Conservation (phyloP, 2,113 vertebrate genomes). For the Bagarius yarrelli region DNA sequence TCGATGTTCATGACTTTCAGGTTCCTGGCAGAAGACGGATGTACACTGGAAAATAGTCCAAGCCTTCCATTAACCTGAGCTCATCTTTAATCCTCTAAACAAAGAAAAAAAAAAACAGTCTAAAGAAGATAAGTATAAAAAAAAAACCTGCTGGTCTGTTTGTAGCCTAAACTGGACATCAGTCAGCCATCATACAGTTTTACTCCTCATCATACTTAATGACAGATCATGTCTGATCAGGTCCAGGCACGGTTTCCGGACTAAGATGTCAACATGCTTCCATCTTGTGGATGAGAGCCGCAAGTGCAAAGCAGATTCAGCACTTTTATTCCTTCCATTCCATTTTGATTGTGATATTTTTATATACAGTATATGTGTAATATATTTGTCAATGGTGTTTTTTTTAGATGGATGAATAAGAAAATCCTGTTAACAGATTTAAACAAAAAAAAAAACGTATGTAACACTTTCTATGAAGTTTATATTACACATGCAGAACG, state of each 20-base stretch:
- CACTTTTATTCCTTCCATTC: slow-evolving; percentile 36
- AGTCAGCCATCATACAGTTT: not conserved
- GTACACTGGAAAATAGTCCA: not conserved
- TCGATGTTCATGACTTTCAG: not conserved
- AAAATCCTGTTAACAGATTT: not conserved
- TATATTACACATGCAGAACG: not conserved
- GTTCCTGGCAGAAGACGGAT: not conserved
- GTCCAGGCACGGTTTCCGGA: slow-evolving; percentile 8
- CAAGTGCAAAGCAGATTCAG: slow-evolving; percentile 45
- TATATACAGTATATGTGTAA: slow-evolving; percentile 11
- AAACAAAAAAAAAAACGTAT: not conserved
- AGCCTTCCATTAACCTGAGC: not conserved
- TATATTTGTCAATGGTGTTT: not conserved
- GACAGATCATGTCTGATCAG: not conserved
- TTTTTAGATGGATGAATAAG: not conserved
- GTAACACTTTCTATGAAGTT: slow-evolving; percentile 1
- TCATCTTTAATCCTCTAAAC: not conserved
- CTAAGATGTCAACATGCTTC: slow-evolving; percentile 56
- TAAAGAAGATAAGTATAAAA: not conserved
- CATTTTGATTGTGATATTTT: slow-evolving; percentile 9
- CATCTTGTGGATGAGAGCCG: slow-evolving; percentile 60
- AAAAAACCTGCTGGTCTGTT: not conserved
- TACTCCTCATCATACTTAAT: not conserved
- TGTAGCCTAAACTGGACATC: not conserved
- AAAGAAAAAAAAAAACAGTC: not conserved